Base-by-base conservation (phyloP, 2,888 invertebrate genomes). In the Atethmia centrago region DNA sequence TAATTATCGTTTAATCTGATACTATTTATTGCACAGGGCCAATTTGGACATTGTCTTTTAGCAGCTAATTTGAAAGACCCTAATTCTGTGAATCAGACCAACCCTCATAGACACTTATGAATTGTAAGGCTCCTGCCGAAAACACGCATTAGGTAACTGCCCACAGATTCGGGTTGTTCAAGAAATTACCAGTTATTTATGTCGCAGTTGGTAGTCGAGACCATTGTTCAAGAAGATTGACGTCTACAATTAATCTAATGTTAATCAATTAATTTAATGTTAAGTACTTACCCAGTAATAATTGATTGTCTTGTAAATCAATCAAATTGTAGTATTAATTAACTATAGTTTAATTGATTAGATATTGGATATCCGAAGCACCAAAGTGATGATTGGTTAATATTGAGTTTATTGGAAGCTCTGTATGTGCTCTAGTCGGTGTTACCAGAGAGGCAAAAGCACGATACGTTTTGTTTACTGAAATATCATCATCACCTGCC, bases 341-440 rank as follows among this genome's bases (percentile, higher is more conserved):
- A 69, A 51, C 40, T n/a, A 64, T 76, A 69, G 64, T 70, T 77
- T 65, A 36, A 61, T n/a, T n/a, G 59, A 65, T 81, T 56, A 55
- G 64, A 55, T 61, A 81, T 70, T 70, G 0, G 40, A 81, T 79
- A 81, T 64, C 28, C 25, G 49, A 81, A 76, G 58, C 59, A 62
- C 55, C 21, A 25, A 28, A 36, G 9, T 16, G 49, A 49, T 76
- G 69, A 76, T 75, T 80, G 36, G 16, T 64, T 64, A 21, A 45
- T 31, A 80, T 51, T 51, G 21, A 59, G 42, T 45, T 79, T 73
- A 77, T 62, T 25, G 1, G 59, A 78, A 77, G 63, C 58, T 56
- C 40, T 36, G 1, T 12, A 45, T n/a, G 36, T 42, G 28, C 8
- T 28, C 19, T 51, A n/a, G 42, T 70, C 28, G 10, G 14, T 66